These are phyloP conservation scores for Fundulus diaphanus DNA, from an alignment of 2,797 vertebrate species.

Conservation along the genomic window DNA sequence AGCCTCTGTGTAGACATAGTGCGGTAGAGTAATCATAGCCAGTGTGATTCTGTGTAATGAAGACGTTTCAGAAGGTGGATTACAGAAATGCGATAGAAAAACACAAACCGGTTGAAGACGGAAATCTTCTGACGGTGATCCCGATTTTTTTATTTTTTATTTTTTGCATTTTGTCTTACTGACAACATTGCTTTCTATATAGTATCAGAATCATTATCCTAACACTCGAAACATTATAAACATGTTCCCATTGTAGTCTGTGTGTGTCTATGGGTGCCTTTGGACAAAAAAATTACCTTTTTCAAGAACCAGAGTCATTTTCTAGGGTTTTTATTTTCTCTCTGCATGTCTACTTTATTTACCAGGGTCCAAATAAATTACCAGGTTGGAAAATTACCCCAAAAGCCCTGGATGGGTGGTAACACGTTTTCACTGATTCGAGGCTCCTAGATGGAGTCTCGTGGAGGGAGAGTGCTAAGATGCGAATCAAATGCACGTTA, in stretches of 20 bases:
- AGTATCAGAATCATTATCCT: background rate
- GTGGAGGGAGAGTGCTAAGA: background rate
- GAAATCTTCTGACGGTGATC: conserved; percentile 19
- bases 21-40: conserved; percentile 23
- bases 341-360: background rate
- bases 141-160: background rate
- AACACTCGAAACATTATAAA: background rate
- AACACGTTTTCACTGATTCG: background rate
- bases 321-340: background rate
- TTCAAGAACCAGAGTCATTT: background rate
- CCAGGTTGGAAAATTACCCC: background rate
- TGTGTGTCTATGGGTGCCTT: background rate
- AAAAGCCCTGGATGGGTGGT: background rate
- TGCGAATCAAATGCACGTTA: background rate
- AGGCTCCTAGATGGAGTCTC: background rate
- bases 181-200: background rate
- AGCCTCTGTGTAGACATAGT: conserved; percentile 54
- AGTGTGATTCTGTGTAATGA: conserved; percentile 50
- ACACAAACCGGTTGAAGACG: conserved; percentile 6
- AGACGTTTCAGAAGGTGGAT: conserved; percentile 46
- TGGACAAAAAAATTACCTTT: background rate
- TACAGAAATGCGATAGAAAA: conserved; percentile 48
- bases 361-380: background rate
- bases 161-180: background rate
- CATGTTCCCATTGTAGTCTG: background rate